phyloP scores from a whole-genome alignment of 37 sponge, comb jelly and placozoan genomes.

The Theonella swinhoei region DNA sequence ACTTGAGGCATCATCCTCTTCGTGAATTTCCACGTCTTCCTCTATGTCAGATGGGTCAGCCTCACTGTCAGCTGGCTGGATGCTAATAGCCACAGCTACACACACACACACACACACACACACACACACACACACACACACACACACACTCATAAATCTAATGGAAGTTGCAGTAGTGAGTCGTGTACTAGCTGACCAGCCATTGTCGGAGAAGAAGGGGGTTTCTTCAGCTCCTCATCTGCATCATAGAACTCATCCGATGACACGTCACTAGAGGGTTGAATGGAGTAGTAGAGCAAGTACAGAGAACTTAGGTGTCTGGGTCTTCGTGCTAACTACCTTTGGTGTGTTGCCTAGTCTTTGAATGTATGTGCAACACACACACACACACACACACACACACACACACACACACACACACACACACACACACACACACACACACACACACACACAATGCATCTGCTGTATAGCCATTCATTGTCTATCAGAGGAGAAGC shows the following conservation, averaged over 20 bases:
- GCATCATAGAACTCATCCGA: constrained; percentile 69
- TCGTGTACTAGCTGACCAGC: neutral
- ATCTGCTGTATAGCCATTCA: too few species aligned
- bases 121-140: constrained; percentile 1
- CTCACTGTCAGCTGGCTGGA: constrained; percentile 34
- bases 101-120: too few species aligned
- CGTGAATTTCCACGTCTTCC: constrained; percentile 54
- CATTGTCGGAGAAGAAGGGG: neutral
- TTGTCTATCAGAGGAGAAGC: too few species aligned
- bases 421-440: neutral
- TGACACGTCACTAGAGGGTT: constrained; percentile 13
- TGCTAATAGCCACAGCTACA: constrained; percentile 15
- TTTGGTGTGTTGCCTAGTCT: too few species aligned
- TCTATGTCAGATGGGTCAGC: constrained; percentile 74
- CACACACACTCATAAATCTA: too few species aligned
- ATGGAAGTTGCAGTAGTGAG: neutral
- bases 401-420: neutral
- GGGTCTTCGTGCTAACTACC: too few species aligned
- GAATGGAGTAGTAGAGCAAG: neutral
- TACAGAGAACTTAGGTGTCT: too few species aligned
- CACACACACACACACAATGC: neutral
- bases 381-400: constrained; percentile 2
- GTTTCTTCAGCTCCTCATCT: constrained; percentile 31
- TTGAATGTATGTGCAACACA: too few species aligned
- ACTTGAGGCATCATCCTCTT: constrained; percentile 45